Evolutionary conservation across 1,140 invertebrate genomes (phyloP).

Genomic region (Ips nitidus): DNA sequence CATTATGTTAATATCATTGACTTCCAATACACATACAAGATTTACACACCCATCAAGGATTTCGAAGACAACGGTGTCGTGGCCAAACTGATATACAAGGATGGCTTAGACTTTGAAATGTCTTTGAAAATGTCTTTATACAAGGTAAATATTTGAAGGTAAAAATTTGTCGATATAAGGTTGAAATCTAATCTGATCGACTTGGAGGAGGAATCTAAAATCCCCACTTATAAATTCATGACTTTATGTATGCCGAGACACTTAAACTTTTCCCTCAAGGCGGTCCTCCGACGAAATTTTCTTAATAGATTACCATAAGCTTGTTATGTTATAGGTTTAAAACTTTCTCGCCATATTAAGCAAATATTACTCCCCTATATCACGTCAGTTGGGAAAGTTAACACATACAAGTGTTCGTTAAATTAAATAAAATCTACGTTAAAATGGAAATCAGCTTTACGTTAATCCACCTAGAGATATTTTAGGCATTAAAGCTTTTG

Average conservation of each 20-base stretch:
- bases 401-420: conserved; percentile 21
- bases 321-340: conserved; percentile 30
- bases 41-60: conserved; percentile 72
- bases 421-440: conserved; percentile 31
- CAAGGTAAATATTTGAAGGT: conserved; percentile 53
- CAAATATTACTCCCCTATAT: conserved; percentile 29
- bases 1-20: conserved; percentile 66
- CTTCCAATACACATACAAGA: conserved; percentile 74
- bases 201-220: conserved; percentile 8
- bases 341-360: conserved; percentile 16
- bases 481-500: conserved; percentile 5
- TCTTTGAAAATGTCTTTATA: conserved; percentile 66
- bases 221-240: conserved; percentile 27
- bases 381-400: conserved; percentile 16
- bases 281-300: conserved; percentile 29
- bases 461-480: conserved; percentile 17
- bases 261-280: conserved; percentile 26
- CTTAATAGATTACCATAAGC: conserved; percentile 35
- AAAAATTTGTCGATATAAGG: conserved; percentile 21
- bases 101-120: conserved; percentile 69
- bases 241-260: conserved; percentile 24
- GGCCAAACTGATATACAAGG: conserved; percentile 63
- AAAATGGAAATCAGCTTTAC: conserved; percentile 27
- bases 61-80: conserved; percentile 74
- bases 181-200: conserved; percentile 27